A percentile compares a stretch with the other conserved stretches of the same genome.
Conservation (phyloP, 2,888 invertebrate genomes). For the Bhutanitis thaidina region DNA sequence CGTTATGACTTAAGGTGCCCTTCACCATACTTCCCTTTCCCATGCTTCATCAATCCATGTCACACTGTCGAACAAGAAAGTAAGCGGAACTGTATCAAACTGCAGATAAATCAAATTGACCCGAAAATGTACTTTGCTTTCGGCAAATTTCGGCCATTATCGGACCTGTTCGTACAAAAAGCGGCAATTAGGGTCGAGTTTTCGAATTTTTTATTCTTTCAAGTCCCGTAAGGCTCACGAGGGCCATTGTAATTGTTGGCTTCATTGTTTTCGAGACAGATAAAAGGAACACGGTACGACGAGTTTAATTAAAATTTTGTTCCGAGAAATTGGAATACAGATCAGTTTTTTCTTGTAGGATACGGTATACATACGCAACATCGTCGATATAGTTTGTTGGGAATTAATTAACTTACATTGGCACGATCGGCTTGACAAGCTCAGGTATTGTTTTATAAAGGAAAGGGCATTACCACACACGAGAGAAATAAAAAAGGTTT, state of each 20-base stretch:
- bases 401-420: constrained; percentile 15
- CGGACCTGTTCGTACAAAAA: constrained; percentile 53
- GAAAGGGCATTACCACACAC: not conserved
- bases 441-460: constrained; percentile 5
- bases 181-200: constrained; percentile 65
- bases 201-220: constrained; percentile 38
- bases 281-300: constrained; percentile 52
- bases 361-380: constrained; percentile 34
- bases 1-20: constrained; percentile 1
- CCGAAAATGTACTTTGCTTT: constrained; percentile 57
- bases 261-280: constrained; percentile 64
- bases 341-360: constrained; percentile 34
- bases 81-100: constrained; percentile 67
- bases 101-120: constrained; percentile 73
- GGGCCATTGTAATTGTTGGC: constrained; percentile 56
- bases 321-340: constrained; percentile 35
- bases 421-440: constrained; percentile 2
- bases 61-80: constrained; percentile 25
- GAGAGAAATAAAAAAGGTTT: not conserved
- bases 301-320: constrained; percentile 69
- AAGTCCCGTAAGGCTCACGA: constrained; percentile 33
- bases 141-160: constrained; percentile 71
- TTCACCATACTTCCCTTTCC: constrained; percentile 13
- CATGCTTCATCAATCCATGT: constrained; percentile 19
- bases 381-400: constrained; percentile 11